These are phyloP conservation scores for Masnerella sp. DNA, from an alignment of 2,888 invertebrate species.

Conservation along the genomic window DNA sequence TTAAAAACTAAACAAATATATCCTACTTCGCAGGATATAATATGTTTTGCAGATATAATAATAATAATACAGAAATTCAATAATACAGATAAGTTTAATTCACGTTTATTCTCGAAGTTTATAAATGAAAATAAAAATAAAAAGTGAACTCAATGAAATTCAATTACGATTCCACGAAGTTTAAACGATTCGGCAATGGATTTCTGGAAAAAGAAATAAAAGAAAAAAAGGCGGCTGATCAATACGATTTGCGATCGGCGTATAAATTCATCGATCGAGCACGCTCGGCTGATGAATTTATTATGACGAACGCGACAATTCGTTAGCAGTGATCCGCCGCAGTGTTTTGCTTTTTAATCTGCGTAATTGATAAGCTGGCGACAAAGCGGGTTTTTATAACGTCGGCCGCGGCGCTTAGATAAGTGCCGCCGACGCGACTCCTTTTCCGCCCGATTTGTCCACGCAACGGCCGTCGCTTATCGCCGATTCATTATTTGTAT, in stretches of 20 bases:
- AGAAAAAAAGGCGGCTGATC: not conserved
- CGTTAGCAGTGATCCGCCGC: slow-evolving; percentile 30
- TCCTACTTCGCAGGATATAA: no score
- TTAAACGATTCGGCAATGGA: no score
- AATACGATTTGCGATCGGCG: no score
- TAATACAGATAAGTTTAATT: no score
- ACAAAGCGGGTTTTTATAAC: slow-evolving; percentile 43
- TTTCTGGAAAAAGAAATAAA: not conserved
- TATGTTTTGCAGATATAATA: no score
- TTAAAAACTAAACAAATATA: no score
- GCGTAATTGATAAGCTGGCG: slow-evolving; percentile 44
- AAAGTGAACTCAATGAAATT: no score
- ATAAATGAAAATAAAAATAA: no score
- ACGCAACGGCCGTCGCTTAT: slow-evolving; percentile 17
- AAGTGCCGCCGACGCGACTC: slow-evolving; percentile 23
- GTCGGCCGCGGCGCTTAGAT: not conserved
- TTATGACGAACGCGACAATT: slow-evolving; percentile 24
- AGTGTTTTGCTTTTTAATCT: slow-evolving; percentile 41
- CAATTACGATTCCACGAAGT: no score
- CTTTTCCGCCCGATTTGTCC: slow-evolving; percentile 19
- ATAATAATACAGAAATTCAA: no score
- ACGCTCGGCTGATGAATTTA: slow-evolving; percentile 14
- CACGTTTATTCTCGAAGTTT: no score
- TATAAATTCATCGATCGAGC: no score
- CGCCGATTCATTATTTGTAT: slow-evolving; percentile 13